Evolutionary conservation across 92 coral and sea anemone genomes (phyloP).

Genomic region (Muricea muricata): DNA sequence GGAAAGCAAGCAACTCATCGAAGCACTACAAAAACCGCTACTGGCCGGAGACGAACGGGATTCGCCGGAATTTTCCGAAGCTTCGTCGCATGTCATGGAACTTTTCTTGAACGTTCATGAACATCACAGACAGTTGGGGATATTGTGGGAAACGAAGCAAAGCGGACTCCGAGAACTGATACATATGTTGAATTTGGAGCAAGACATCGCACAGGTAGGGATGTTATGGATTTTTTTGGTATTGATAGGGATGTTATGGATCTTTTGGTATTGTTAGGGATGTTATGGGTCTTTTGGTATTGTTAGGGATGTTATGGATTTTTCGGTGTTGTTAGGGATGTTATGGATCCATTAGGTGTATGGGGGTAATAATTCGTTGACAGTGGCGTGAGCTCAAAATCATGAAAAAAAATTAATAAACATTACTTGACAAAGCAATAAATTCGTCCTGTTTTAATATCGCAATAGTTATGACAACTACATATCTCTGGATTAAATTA

Average conservation of each 20-base stretch:
- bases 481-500: conserved; percentile 3
- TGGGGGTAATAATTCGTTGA: too few species aligned
- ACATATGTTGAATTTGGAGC: conserved; percentile 95
- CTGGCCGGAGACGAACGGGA: conserved; percentile 83
- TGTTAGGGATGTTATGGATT: too few species aligned
- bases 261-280: too few species aligned
- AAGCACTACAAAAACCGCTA: conserved; percentile 90
- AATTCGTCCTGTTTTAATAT: too few species aligned
- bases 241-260: too few species aligned
- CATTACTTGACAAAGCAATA: not conserved
- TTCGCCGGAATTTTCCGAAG: conserved; percentile 95
- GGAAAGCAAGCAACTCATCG: conserved; percentile 93
- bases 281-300: too few species aligned
- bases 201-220: conserved; percentile 96
- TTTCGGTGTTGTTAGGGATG: too few species aligned
- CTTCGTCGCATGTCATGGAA: conserved; percentile 98
- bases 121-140: conserved; percentile 94
- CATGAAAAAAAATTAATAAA: not conserved
- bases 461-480: too few species aligned
- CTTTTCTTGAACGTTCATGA: conserved; percentile 95
- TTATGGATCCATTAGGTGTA: too few species aligned
- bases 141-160: conserved; percentile 88
- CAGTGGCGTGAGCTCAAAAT: too few species aligned
- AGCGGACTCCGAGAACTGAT: conserved; percentile 80
- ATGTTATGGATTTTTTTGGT: not conserved